These are phyloP conservation scores for Galerucella pusilla DNA, from an alignment of 2,888 invertebrate genomes.

Conservation along the genomic window DNA sequence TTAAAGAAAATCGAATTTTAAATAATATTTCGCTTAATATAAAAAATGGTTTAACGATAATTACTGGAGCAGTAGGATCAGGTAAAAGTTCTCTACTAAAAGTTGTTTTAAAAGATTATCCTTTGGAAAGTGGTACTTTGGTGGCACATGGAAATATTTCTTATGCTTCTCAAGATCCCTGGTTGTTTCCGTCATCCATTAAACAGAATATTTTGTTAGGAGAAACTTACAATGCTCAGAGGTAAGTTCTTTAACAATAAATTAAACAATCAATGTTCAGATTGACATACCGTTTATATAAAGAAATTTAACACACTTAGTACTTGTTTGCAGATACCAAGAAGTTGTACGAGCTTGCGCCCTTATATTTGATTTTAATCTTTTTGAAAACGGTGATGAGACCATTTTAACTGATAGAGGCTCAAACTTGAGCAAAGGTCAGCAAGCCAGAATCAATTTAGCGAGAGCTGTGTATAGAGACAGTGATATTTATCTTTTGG, in stretches of 20 bases:
- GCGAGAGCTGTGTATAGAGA: slow-evolving; percentile 86
- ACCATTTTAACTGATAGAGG: slow-evolving; percentile 83
- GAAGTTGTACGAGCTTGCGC: slow-evolving; percentile 72
- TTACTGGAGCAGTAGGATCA: slow-evolving; percentile 75
- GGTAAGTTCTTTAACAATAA: slow-evolving; percentile 15
- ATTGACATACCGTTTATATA: too few relatives aligned
- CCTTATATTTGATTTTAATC: slow-evolving; percentile 75
- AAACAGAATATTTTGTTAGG: slow-evolving; percentile 76
- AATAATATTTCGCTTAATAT: slow-evolving; percentile 57
- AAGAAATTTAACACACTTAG: background rate
- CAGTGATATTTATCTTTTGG: slow-evolving; percentile 84
- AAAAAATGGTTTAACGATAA: slow-evolving; percentile 62
- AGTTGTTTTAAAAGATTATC: slow-evolving; percentile 63
- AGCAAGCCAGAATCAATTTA: slow-evolving; percentile 86
- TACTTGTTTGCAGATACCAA: slow-evolving; percentile 42
- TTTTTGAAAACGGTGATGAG: slow-evolving; percentile 80
- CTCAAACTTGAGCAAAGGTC: slow-evolving; percentile 79
- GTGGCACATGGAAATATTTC: slow-evolving; percentile 66
- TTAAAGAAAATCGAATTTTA: slow-evolving; percentile 59
- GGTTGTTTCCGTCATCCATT: slow-evolving; percentile 71
- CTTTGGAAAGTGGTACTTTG: slow-evolving; percentile 60
- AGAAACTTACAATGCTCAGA: slow-evolving; percentile 28
- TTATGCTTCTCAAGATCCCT: slow-evolving; percentile 74
- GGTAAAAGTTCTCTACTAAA: slow-evolving; percentile 70
- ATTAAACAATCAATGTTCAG: too few relatives aligned